Evolutionary conservation across 1,140 invertebrate genomes (phyloP), one percentile per base, ranked within the genome.

Genomic region (Cyrtorhinus lividipennis): DNA sequence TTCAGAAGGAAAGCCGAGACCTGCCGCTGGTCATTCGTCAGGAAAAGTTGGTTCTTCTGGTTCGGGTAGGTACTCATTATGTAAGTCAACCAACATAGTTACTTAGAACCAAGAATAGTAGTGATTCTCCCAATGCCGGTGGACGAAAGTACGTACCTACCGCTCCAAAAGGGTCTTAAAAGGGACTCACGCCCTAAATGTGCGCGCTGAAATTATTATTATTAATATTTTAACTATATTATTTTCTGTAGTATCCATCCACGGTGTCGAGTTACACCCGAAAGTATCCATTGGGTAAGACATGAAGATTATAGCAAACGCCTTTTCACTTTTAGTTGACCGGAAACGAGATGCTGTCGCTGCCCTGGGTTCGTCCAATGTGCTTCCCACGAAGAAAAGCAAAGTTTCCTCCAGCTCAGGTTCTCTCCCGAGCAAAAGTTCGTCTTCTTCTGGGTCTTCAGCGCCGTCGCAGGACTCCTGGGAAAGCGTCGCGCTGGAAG

Each of bases 401-500:
- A 62, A 53, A 12, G 24, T 56, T 15, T 53, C 18, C 12, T 22
- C 22, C 18, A 12, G 8, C 22, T 23, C 44, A 23, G 15, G 44
- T 22, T 13, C 8, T 18, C 46, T 5, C 3, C 24, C 61, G 18
- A 2, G 23, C 2, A 62, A 48, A 61, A 23, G 22, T 3, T 62
- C 44, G 57, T 12, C 48, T 3, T 25, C 64, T 20, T 56, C 48
- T 15, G 45, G 22, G 24, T 58, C 61, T 22, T 57, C 56, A 12
- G 26, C 63, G 24, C 66, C 68, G 38, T 68, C 69, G 1, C 72
- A 73, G 2, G 80, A 82, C 70, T 73, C 77, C 22, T 83, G 81
- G 81, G 81, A 82, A 69, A 68, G 72, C 27, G 67, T 78, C 12
- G 76, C 77, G 2, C 67, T 78, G 25, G 83, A 85, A 2, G 79